phyloP scores from a whole-genome alignment of 2,797 vertebrate genomes.

The Hyperoplus lanceolatus region DNA sequence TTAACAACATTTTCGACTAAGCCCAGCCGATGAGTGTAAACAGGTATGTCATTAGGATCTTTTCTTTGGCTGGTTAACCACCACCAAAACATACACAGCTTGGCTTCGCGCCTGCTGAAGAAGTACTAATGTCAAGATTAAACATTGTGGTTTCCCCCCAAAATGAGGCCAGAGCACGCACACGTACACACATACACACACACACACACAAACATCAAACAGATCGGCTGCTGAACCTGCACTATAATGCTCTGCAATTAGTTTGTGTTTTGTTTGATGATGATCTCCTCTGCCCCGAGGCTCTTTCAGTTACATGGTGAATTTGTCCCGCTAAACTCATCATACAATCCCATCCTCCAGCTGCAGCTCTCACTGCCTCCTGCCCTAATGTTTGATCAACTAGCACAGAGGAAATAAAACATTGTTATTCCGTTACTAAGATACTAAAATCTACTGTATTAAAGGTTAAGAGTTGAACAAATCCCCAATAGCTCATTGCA shows the following conservation, averaged over 20 bases:
- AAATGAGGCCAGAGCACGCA: conserved; percentile 58
- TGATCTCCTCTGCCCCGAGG: conserved; percentile 66
- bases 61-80: conserved; percentile 72
- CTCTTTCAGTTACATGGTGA: conserved; percentile 64
- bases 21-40: conserved; percentile 26
- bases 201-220: conserved; percentile 63
- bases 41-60: conserved; percentile 68
- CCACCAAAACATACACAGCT: conserved; percentile 58
- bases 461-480: conserved; percentile 13
- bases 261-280: conserved; percentile 79
- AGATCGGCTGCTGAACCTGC: conserved; percentile 65
- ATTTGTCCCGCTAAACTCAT: conserved; percentile 74
- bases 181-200: conserved; percentile 21
- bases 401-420: background rate
- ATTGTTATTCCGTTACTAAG: conserved; percentile 4
- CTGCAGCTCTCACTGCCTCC: background rate
- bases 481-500: background rate
- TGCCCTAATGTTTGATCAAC: conserved; percentile 21
- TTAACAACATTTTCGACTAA: conserved; percentile 25
- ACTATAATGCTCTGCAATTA: conserved; percentile 81
- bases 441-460: background rate
- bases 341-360: conserved; percentile 39
- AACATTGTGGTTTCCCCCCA: conserved; percentile 80
- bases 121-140: conserved; percentile 73
- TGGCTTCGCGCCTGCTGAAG: conserved; percentile 59